Percentiles rank a stretch among this genome's conserved stretches.
Conservation (phyloP, 2,113 vertebrate species). For the Athene cunicularia region DNA sequence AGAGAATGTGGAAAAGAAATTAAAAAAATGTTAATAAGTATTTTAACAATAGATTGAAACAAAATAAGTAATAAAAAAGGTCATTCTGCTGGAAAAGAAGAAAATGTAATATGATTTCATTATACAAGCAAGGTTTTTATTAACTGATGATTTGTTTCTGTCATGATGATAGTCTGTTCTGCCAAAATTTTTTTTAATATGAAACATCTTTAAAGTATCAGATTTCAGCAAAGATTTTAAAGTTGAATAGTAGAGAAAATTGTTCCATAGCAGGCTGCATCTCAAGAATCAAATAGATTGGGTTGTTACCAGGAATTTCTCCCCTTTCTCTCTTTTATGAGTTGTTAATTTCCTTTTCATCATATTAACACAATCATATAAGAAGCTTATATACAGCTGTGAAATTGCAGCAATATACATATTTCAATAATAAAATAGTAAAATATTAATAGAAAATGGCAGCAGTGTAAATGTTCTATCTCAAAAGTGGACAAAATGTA, state of each 20-base stretch:
- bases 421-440: not conserved
- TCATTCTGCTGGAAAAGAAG: not conserved
- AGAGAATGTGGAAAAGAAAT: not conserved
- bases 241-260: not conserved
- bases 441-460: not conserved
- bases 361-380: not conserved
- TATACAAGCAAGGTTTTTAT: not conserved
- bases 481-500: not conserved
- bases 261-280: not conserved
- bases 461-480: not conserved
- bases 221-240: not conserved
- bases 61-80: not conserved
- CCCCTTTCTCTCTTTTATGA: not conserved
- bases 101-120: not conserved
- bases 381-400: not conserved
- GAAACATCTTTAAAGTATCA: not conserved
- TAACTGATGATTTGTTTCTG: not conserved
- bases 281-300: not conserved
- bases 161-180: not conserved
- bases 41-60: not conserved
- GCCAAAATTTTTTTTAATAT: not conserved
- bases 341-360: not conserved
- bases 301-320: not conserved
- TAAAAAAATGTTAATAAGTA: not conserved
- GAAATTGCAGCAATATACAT: not conserved